Evolutionary conservation across 2,888 invertebrate genomes (phyloP), one percentile per base, ranked within the genome.

Genomic region (Listrodromus nycthemerus): DNA sequence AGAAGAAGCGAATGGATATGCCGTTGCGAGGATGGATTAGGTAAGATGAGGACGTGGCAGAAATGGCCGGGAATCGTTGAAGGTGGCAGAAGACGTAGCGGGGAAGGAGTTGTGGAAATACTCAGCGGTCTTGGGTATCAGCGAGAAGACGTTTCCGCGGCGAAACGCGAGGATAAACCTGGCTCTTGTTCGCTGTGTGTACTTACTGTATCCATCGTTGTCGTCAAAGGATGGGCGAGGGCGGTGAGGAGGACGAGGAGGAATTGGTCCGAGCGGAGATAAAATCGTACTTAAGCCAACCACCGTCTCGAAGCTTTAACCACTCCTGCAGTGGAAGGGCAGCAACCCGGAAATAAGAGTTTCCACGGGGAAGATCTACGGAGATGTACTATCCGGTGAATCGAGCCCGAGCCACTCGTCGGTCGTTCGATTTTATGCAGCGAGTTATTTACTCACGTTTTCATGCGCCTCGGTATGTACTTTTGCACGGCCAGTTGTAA

Each of bases 211-310:
- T 33, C 58, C 48, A 37, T 74, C 55, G 73, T 74, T 80, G 73
- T 61, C 58, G 66, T 48, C 55, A 37, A 45, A 58, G 74, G 48
- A 19, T 7, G 8, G 33, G 69, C n/a, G 69, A 50, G 19, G 33
- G 63, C 30, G n/a, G 13, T 21, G 69, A 78, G 48, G 16, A 4
- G 4, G n/a, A 52, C 27, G 21, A 41, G 70, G 55, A 19, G 73
- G 61, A 61, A 73, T 80, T 63, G 80, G 37, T 30, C 67, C 30
- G 30, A 74, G 73, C 45, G 70, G 52, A 75, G 75, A 83, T 79
- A 83, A 80, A 83, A 80, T 80, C 69, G 66, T 48, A 65, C 45
- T 74, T 63, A 70, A 79, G 41, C 73, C 79, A 79, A 74, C 61
- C 74, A 55, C 50, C 48, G 45, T 58, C 45, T 63, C 58, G 61